Percentiles rank a stretch among this genome's conserved stretches.
phyloP scores from a whole-genome alignment of 2,888 invertebrate species.

The Andrena camellia region DNA sequence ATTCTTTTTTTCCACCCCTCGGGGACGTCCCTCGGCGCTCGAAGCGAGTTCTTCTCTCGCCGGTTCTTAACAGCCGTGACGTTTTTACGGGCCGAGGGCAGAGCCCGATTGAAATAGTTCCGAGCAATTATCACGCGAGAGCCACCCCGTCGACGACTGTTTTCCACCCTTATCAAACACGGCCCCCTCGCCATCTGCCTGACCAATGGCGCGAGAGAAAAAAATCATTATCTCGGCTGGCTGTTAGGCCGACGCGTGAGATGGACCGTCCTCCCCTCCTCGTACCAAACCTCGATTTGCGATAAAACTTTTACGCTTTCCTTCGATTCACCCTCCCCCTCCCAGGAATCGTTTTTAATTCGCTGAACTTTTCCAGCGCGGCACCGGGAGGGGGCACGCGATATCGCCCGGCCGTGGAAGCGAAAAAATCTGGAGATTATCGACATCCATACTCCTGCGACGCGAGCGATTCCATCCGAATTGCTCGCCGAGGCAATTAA shows the following conservation, averaged over 20 bases:
- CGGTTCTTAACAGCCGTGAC: conserved; percentile 58
- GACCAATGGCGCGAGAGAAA: conserved; percentile 75
- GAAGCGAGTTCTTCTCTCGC: not conserved
- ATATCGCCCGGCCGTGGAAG: not conserved
- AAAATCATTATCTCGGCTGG: conserved; percentile 64
- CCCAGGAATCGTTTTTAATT: not conserved
- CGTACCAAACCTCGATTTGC: conserved; percentile 36
- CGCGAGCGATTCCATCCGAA: not conserved
- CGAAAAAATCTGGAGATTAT: not conserved
- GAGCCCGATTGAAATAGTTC: conserved; percentile 82
- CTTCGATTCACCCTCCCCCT: conserved; percentile 21
- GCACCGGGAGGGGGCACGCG: not conserved
- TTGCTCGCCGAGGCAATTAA: conserved; percentile 21
- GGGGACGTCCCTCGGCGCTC: not conserved
- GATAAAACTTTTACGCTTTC: conserved; percentile 61
- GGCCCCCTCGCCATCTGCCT: conserved; percentile 39
- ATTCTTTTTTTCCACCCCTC: conserved; percentile 70
- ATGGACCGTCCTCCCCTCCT: conserved; percentile 12
- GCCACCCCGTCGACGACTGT: conserved; percentile 56
- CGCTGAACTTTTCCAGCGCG: not conserved
- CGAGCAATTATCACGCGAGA: conserved; percentile 79
- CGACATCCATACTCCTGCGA: not conserved
- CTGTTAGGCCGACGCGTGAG: conserved; percentile 22
- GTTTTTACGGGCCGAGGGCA: conserved; percentile 67
- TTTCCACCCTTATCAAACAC: conserved; percentile 72